Conservation (phyloP, 37 sponge, comb jelly and placozoan species). For the Chondrosia reniformis region DNA sequence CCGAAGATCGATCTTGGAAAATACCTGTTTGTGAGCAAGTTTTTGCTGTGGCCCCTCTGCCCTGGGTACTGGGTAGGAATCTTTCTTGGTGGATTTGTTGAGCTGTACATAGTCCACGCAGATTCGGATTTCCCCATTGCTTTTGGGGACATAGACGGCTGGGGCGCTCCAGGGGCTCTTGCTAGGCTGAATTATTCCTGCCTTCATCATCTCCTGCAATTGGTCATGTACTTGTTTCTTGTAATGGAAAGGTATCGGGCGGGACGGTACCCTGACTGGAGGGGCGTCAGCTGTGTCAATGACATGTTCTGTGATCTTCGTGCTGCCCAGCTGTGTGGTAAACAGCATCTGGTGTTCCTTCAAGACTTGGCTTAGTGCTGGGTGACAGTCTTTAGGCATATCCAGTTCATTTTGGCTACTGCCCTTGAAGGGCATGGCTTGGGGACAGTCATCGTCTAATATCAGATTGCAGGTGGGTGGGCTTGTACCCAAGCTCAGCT, state of each 20-base stretch:
- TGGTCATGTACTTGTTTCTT: conserved; percentile 44
- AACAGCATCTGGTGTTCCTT: background rate
- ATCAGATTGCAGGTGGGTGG: too few species aligned
- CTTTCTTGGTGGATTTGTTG: conserved; percentile 29
- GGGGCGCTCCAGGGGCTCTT: conserved; percentile 47
- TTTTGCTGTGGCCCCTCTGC: conserved; percentile 38
- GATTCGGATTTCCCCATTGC: conserved; percentile 24
- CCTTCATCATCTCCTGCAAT: conserved; percentile 33
- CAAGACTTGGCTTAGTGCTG: background rate
- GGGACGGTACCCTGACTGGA: conserved; percentile 46
- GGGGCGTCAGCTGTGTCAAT: conserved; percentile 45
- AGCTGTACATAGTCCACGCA: conserved; percentile 53
- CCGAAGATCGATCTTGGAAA: conserved; percentile 32
- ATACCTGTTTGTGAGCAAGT: conserved; percentile 6
- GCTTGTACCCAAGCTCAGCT: background rate
- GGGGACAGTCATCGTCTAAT: too few species aligned
- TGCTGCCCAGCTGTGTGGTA: background rate
- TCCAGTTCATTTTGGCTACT: too few species aligned
- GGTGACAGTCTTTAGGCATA: background rate
- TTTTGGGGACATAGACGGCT: conserved; percentile 40
- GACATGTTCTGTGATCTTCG: conserved; percentile 22
- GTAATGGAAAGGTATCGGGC: conserved; percentile 47
- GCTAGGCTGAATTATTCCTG: conserved; percentile 12
- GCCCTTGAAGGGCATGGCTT: too few species aligned
- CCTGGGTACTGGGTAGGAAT: conserved; percentile 29